Evolutionary conservation across 2,797 vertebrate species (phyloP).

Genomic region (Austrolebias charrua): DNA sequence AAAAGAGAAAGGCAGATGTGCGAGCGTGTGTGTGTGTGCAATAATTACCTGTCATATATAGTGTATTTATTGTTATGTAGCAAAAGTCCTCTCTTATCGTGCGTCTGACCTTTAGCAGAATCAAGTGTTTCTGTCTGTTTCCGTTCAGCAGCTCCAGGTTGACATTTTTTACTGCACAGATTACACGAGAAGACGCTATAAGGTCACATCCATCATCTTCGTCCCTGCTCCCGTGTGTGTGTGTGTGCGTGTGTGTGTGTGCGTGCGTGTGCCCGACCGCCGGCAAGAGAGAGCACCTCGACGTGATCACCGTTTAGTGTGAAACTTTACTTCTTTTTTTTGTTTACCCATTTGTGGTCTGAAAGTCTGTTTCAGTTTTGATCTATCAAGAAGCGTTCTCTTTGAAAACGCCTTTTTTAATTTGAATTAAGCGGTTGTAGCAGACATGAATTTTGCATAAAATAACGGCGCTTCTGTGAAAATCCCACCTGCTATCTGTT

Average conservation of each 20-base stretch:
- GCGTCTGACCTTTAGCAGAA: constrained; percentile 25
- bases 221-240: constrained; percentile 25
- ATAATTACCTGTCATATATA: constrained; percentile 36
- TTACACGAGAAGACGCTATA: constrained; percentile 54
- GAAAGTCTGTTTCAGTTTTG: constrained; percentile 12
- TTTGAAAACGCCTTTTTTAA: constrained; percentile 5
- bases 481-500: constrained; percentile 30
- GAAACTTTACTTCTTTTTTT: constrained; percentile 16
- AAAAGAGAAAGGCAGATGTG: constrained; percentile 12
- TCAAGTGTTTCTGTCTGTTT: constrained; percentile 34
- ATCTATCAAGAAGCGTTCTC: constrained; percentile 12
- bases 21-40: constrained; percentile 23
- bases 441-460: constrained; percentile 28
- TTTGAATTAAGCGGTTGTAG: constrained; percentile 17
- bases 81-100: constrained; percentile 36
- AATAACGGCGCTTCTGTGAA: neutral
- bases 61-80: constrained; percentile 40
- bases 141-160: constrained; percentile 29
- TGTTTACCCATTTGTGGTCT: constrained; percentile 40
- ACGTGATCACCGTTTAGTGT: constrained; percentile 27
- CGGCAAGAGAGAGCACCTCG: constrained; percentile 50
- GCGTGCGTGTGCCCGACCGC: too few species aligned
- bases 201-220: constrained; percentile 38
- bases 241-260: neutral
- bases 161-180: constrained; percentile 53